Evolutionary conservation across 2,797 vertebrate genomes (phyloP).

Genomic region (Fistularia tabacaria): DNA sequence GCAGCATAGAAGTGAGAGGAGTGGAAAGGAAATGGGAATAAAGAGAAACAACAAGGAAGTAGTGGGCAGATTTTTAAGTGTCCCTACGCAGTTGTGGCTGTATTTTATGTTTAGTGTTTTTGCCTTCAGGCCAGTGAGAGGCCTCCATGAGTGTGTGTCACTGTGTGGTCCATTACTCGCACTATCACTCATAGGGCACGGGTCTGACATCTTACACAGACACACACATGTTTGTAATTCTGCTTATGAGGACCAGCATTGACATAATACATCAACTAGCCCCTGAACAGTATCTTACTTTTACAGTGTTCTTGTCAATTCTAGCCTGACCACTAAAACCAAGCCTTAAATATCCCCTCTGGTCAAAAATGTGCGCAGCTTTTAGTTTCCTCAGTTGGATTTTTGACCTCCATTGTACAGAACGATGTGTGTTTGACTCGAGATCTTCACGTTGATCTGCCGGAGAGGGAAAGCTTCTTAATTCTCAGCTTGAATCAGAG

Average conservation of each 20-base stretch:
- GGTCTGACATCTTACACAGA: constrained; percentile 40
- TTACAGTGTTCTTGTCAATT: constrained; percentile 10
- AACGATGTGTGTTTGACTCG: background rate
- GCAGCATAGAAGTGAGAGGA: constrained; percentile 16
- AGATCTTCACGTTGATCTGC: background rate
- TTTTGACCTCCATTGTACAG: constrained; percentile 5
- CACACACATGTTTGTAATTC: constrained; percentile 24
- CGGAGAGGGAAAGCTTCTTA: background rate
- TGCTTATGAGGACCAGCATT: constrained; percentile 11
- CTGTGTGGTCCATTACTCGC: constrained; percentile 72
- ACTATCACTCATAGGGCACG: constrained; percentile 49
- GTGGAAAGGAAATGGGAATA: constrained; percentile 32
- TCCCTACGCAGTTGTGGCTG: constrained; percentile 42
- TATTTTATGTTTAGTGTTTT: constrained; percentile 57
- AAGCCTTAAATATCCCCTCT: constrained; percentile 7
- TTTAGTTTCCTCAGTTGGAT: constrained; percentile 3
- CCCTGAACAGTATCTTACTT: background rate
- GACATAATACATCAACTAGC: background rate
- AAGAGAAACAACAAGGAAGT: constrained; percentile 27
- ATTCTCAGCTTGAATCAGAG: background rate
- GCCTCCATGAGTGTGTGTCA: constrained; percentile 37
- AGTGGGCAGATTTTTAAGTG: constrained; percentile 41
- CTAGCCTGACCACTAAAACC: background rate
- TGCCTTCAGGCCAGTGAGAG: constrained; percentile 42
- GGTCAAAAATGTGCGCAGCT: constrained; percentile 1